Evolutionary conservation across 1,140 invertebrate genomes (phyloP), one percentile per base, ranked within the genome.

Genomic region (Nephotettix cincticeps): DNA sequence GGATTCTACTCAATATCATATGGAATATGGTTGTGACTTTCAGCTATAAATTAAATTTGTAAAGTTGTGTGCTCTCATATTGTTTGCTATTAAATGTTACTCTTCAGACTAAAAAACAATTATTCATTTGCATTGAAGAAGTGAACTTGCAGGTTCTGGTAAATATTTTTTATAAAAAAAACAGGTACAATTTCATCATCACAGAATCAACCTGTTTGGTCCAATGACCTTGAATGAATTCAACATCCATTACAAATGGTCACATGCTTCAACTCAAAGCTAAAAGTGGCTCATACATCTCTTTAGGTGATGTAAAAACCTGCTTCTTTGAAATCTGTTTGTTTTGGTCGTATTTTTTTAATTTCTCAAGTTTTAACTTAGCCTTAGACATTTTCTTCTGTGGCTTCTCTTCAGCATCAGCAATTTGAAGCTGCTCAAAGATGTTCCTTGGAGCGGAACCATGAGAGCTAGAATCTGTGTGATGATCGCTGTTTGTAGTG

Each of bases 391-490:
- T 29, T 69, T 81, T 79, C 30, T 84, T 80, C 23, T 84, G 81
- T 68, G 87, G 84, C 13, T 9, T 13, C 4, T 25, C 25, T 66
- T 86, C 29, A 11, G 43, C 25, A 23, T 27, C 23, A 4, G 65
- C 40, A 19, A 3, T 80, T 72, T 89, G 86, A 68, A 94, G 76
- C 40, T 90, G 91, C 78, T 94, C 92, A 47, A 93, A 88, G 70
- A 93, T 93, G 77, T 93, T 94, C 75, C 91, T 91, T 0, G 92
- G 92, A 75, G 87, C 84, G 1, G 83, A 67, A 71, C 30, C n/a
- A 58, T 81, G 70, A 84, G 76, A 1, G 83, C 83, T 63, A 79
- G 77, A 80, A 77, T 64, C 14, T 25, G 29, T n/a, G 19, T 47
- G 17, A 17, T 54, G 19, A 29, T 61, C 68, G 17, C 21, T 13